A percentile compares a stretch with the other conserved stretches of the same genome.
Evolutionary conservation across 2,888 invertebrate species (phyloP).

Genomic region (Microchrysa polita): DNA sequence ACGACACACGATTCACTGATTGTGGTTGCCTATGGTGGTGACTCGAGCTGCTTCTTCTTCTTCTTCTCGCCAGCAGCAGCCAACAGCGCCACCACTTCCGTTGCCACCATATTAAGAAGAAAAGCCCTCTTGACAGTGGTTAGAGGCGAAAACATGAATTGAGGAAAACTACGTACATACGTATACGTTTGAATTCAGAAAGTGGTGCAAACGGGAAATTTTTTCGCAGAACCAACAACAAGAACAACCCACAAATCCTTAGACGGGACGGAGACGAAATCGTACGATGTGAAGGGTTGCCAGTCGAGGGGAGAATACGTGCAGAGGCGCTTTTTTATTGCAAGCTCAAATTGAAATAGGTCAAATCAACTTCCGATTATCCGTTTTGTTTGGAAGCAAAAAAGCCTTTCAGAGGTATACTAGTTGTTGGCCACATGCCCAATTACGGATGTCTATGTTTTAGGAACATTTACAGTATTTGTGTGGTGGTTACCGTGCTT

Average conservation of each 20-base stretch:
- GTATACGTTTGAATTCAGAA: background rate
- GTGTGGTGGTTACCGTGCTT: too few species aligned
- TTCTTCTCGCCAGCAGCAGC: too few species aligned
- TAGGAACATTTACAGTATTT: too few species aligned
- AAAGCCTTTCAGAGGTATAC: too few species aligned
- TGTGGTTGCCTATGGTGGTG: background rate
- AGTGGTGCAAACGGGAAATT: constrained; percentile 30
- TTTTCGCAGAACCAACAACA: constrained; percentile 17
- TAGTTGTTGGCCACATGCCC: too few species aligned
- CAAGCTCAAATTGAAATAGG: too few species aligned
- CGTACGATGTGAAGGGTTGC: background rate
- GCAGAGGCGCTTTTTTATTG: too few species aligned
- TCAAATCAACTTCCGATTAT: too few species aligned
- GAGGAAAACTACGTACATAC: constrained; percentile 10
- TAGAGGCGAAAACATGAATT: constrained; percentile 1
- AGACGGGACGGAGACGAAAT: background rate
- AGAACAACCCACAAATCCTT: background rate
- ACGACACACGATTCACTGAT: constrained; percentile 21
- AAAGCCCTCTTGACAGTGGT: background rate
- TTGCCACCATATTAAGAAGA: constrained; percentile 25
- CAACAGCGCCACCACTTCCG: constrained; percentile 35
- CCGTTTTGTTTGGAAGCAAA: too few species aligned
- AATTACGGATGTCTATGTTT: too few species aligned
- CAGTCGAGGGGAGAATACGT: background rate
- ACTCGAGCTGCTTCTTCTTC: constrained; percentile 37